Base-by-base conservation (phyloP, 2,113 vertebrate genomes). In the Bothrops jararaca region DNA sequence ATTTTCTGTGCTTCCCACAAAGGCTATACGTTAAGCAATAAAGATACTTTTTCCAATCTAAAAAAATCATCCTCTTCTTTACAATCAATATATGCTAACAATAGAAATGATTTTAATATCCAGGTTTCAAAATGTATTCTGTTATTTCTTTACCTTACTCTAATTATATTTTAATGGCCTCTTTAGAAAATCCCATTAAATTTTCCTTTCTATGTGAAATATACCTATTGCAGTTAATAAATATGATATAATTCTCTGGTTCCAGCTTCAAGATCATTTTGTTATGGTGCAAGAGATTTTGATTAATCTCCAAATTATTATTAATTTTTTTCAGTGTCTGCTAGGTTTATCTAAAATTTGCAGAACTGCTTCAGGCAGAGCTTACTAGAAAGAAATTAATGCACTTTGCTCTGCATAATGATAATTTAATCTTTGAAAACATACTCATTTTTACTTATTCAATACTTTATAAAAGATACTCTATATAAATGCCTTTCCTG, bases 271-370 rank as follows among this genome's bases (percentile, higher is more conserved):
- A 95, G 92, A 96, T 96, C 74, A 89, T 94, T 94, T 97, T 96
- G 93, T 96, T 96, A 89, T 94, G 93, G 85, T 91, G 90, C 95
- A 96, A 94, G 86, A 91, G 95, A 92, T 96, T 96, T 97, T 97
- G 96, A 96, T 97, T 96, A 97, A 94, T 85, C 92, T 95, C 95
- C 92, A 93, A 95, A 97, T 96, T 93, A 85, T 91, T 95, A 94
- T 97, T 80, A 9, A 22, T 94, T 5, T 26, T 39, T 42, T 13
- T 24, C 92, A 94, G 91, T 86, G 1, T 92, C 94, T 94, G 60
- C 93, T 95, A 92, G 94, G 88, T 97, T 97, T 96, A 95, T 97
- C 94, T 96, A 95, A 97, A 96, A 96, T 90, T 89, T 90, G 94
- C 60, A 96, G 94, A 94, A 95, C 89, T 0, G 91, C 96, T 95